A percentile compares a stretch with the other conserved stretches of the same genome.
Conservation (phyloP, 2,797 vertebrate genomes). For the Adrianichthys oophorus region DNA sequence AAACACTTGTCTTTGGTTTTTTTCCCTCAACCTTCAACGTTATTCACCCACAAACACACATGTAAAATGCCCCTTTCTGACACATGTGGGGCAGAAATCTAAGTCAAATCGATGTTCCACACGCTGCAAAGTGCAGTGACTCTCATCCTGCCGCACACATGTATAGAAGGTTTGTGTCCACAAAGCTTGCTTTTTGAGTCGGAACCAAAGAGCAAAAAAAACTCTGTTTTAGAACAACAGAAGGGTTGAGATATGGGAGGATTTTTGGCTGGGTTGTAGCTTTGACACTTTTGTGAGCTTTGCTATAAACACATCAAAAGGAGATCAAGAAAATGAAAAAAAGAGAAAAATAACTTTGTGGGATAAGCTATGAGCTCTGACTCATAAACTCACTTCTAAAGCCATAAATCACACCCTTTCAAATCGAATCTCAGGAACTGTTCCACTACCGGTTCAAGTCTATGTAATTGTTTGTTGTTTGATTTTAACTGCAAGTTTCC, state of each 20-base stretch:
- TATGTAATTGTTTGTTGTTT: no score
- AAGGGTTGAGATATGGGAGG: constrained; percentile 30
- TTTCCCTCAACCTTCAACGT: constrained; percentile 4
- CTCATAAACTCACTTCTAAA: constrained; percentile 21
- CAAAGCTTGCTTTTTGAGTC: constrained; percentile 6
- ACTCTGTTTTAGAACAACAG: constrained; percentile 24
- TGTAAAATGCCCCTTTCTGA: constrained; percentile 31
- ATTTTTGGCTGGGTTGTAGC: constrained; percentile 25
- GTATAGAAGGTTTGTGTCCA: constrained; percentile 43
- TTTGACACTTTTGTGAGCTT: constrained; percentile 58
- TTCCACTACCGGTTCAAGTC: no score
- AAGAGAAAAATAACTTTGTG: constrained; percentile 26
- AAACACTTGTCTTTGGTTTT: background rate
- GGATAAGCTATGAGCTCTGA: constrained; percentile 30
- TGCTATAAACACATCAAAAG: constrained; percentile 41
- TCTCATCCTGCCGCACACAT: constrained; percentile 72
- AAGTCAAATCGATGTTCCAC: constrained; percentile 58
- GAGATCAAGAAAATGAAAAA: constrained; percentile 30
- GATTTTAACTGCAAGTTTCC: no score
- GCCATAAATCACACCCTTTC: background rate
- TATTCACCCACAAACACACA: constrained; percentile 18
- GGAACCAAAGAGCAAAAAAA: constrained; percentile 12
- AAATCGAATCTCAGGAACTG: no score
- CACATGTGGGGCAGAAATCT: constrained; percentile 56
- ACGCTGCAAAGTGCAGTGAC: constrained; percentile 42